phyloP scores from a whole-genome alignment of 35 echinoderm and acorn worm genomes.

The Holothuria glaberrima region DNA sequence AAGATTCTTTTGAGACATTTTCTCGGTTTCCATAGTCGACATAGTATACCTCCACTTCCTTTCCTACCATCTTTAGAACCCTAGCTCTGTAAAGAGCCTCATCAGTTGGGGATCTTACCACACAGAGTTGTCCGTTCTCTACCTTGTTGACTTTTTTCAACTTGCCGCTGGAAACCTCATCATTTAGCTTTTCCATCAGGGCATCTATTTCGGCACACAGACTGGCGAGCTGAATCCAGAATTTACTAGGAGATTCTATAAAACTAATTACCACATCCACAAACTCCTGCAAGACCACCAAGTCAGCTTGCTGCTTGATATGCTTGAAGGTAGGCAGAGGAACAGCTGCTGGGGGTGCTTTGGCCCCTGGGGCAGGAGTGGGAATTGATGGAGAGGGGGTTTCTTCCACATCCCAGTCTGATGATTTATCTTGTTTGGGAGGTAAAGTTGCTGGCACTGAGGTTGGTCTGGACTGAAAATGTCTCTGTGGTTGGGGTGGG shows the following conservation, averaged over 20 bases:
- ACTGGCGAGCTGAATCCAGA: conserved; percentile 25
- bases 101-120: conserved; percentile 72
- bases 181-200: conserved; percentile 42
- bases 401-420: conserved; percentile 2
- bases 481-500: conserved; percentile 32
- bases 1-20: conserved; percentile 7
- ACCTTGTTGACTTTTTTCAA: not conserved
- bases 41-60: conserved; percentile 61
- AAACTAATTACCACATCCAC: conserved; percentile 34
- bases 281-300: conserved; percentile 26
- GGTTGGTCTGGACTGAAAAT: not conserved
- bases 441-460: not conserved
- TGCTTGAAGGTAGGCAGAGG: not conserved
- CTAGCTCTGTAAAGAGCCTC: conserved; percentile 80
- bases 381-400: not conserved
- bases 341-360: not conserved
- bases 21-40: conserved; percentile 87
- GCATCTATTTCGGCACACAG: conserved; percentile 34
- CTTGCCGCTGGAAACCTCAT: conserved; percentile 19
- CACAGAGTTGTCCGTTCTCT: conserved; percentile 51
- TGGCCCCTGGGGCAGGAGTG: not conserved
- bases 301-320: conserved; percentile 30
- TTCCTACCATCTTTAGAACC: conserved; percentile 47
- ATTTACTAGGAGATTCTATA: conserved; percentile 31
- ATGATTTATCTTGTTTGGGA: not conserved